Evolutionary conservation across 1,140 invertebrate genomes (phyloP).

Genomic region (Maniola jurtina): DNA sequence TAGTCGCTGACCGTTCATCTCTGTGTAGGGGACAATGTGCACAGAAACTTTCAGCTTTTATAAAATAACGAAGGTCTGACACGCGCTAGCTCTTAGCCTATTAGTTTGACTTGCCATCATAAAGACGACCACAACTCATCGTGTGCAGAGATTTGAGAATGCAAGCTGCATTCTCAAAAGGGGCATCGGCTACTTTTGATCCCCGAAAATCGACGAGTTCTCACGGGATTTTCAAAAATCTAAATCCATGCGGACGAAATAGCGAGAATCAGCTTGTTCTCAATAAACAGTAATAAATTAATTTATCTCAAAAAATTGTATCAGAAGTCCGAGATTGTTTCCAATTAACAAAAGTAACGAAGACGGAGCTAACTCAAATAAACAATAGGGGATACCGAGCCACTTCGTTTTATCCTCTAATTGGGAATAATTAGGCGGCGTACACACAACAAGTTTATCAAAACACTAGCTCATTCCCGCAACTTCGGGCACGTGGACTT

Average conservation of each 20-base stretch:
- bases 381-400: constrained; percentile 31
- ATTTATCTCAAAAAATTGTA: constrained; percentile 13
- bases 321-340: constrained; percentile 15
- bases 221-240: not conserved
- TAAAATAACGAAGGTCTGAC: too few relatives aligned
- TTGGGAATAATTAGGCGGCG: constrained; percentile 30
- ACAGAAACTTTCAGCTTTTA: too few relatives aligned
- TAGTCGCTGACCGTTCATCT: too few relatives aligned
- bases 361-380: constrained; percentile 32
- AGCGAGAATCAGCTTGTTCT: not conserved
- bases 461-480: too few relatives aligned
- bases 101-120: too few relatives aligned
- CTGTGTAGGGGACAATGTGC: too few relatives aligned
- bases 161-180: too few relatives aligned
- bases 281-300: constrained; percentile 1
- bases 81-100: too few relatives aligned
- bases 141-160: too few relatives aligned
- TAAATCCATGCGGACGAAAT: not conserved
- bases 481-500: too few relatives aligned
- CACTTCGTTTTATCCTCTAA: constrained; percentile 32
- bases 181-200: too few relatives aligned
- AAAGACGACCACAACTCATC: too few relatives aligned
- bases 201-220: not conserved
- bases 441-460: constrained; percentile 9
- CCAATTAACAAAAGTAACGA: constrained; percentile 33